A percentile compares a stretch with the other conserved stretches of the same genome.
These are phyloP conservation scores for Origma solitaria DNA, from an alignment of 2,113 vertebrate genomes.

Conservation along the genomic window DNA sequence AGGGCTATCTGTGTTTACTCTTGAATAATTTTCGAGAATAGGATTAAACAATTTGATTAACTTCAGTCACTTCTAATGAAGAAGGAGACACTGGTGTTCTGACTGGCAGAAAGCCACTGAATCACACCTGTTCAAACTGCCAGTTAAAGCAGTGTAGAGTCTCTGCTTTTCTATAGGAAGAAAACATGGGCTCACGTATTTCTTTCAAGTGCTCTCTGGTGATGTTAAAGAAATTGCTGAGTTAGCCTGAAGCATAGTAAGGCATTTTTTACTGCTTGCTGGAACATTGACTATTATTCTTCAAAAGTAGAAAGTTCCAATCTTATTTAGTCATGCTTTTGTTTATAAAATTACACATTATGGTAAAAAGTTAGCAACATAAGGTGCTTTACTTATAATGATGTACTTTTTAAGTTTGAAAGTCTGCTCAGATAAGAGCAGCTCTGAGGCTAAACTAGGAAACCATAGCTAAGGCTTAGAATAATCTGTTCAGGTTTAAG, in stretches of 20 bases:
- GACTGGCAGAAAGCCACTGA: neutral
- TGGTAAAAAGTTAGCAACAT: neutral
- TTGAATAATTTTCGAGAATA: neutral
- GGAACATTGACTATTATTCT: neutral
- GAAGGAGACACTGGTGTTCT: neutral
- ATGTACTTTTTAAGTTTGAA: neutral
- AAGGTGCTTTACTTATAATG: neutral
- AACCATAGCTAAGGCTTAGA: neutral
- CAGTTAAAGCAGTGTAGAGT: neutral
- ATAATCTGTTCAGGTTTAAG: neutral
- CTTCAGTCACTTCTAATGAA: neutral
- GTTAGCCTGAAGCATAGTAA: neutral
- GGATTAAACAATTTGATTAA: slow-evolving; percentile 3
- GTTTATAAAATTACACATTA: neutral
- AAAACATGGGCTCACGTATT: neutral
- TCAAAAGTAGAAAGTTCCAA: neutral
- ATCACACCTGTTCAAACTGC: neutral
- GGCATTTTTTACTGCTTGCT: neutral
- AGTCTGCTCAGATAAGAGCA: neutral
- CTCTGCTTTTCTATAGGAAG: neutral
- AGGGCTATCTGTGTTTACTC: neutral
- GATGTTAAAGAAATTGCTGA: neutral
- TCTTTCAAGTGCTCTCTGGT: neutral
- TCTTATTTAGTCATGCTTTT: neutral
- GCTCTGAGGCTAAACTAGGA: neutral